These are phyloP conservation scores for Cistogaster globosa DNA, from an alignment of 2,888 invertebrate genomes.

Conservation along the genomic window DNA sequence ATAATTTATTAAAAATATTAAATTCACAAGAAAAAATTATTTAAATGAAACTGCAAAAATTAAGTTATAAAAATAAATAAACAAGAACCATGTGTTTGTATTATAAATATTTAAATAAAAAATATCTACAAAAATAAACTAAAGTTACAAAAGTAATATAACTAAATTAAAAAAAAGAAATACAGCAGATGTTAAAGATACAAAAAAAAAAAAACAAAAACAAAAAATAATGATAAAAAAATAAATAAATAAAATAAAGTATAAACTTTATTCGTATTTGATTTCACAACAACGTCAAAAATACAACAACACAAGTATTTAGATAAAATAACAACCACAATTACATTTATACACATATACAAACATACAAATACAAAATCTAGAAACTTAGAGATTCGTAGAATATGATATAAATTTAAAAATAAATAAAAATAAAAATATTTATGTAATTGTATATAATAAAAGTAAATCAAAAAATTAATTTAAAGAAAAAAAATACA, in stretches of 20 bases:
- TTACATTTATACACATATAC: slow-evolving; percentile 49
- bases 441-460: slow-evolving; percentile 66
- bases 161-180: not conserved
- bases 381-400: slow-evolving; percentile 52
- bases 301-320: slow-evolving; percentile 41
- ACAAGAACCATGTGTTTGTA: slow-evolving; percentile 60
- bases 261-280: slow-evolving; percentile 26
- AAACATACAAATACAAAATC: slow-evolving; percentile 36
- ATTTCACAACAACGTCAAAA: slow-evolving; percentile 45
- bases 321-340: slow-evolving; percentile 52
- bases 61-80: slow-evolving; percentile 35
- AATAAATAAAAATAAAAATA: slow-evolving; percentile 26
- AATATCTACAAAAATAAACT: not conserved
- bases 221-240: slow-evolving; percentile 1
- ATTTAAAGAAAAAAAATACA: slow-evolving; percentile 3
- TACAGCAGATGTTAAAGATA: not conserved
- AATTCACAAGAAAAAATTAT: slow-evolving; percentile 9
- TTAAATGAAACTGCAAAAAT: slow-evolving; percentile 27
- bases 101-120: too few species aligned
- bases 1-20: slow-evolving; percentile 57
- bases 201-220: not conserved
- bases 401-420: slow-evolving; percentile 50
- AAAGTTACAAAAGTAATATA: slow-evolving; percentile 7
- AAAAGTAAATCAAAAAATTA: slow-evolving; percentile 35
- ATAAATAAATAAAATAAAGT: slow-evolving; percentile 16